Evolutionary conservation across 37 sponge, comb jelly and placozoan species (phyloP), one percentile per base, ranked within the genome.

Genomic region (Crambe crambe): DNA sequence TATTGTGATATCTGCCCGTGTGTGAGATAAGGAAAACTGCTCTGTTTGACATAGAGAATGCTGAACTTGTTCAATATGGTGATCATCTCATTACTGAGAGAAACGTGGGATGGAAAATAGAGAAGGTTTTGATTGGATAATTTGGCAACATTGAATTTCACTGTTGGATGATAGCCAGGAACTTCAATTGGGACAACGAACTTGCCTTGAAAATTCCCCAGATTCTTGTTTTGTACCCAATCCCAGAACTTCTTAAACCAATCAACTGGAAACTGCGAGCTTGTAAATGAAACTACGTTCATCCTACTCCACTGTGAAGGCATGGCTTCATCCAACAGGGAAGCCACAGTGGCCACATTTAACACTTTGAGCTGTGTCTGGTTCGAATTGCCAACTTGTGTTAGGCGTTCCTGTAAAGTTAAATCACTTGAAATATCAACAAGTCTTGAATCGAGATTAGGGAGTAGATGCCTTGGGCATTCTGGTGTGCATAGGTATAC

Each of bases 171-270:
- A 60, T 3, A 4, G 18, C 5, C 4, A n/a, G 17, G 4, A 21
- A 6, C 23, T 23, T 60, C 21, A 68, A 78, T 35, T 38, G 84
- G 84, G 1, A 83, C 70, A 21, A 83, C 32, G 17, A 75, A n/a
- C 25, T 64, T 44, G 0, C 12, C 27, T 17, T 18, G 36, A 66
- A 83, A 83, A 3, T 66, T n/a, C 0, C 34, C 18, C 25, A 83
- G 37, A 67, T 43, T 27, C n/a, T 76, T 20, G 1, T 42, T 12
- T 27, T 44, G 35, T 15, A 83, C 69, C 84, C 84, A 83, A 18
- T 67, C 47, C 84, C 84, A 83, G 58, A 83, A 83, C 34, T 20
- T 75, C 34, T 75, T 44, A 47, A 83, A 32, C 84, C 76, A 75
- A 15, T 34, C 40, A 37, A 32, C 18, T 36, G 39, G 58, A 39